Base-by-base conservation (phyloP, 2,113 vertebrate species). In the Spilogale gracilis region DNA sequence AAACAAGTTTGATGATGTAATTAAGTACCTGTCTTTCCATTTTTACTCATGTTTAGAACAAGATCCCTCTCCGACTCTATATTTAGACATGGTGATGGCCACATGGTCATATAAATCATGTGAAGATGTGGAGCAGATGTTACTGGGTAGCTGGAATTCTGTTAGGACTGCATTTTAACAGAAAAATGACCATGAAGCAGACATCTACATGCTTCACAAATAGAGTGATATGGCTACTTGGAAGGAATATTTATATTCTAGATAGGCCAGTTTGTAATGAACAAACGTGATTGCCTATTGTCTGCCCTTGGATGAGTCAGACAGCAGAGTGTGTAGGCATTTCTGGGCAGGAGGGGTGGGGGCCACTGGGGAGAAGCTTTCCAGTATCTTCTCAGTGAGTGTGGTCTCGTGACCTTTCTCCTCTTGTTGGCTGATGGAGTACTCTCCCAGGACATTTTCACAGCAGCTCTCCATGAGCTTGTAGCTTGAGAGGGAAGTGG, bases 281-380 rank as follows among this genome's bases (percentile, higher is more conserved):
- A 2, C 58, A 97, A 97, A 96, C 63, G 63, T 97, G 98, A 88
- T 88, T 67, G 95, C 94, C 80, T 92, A 83, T 63, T 95, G 89
- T 95, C 97, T 98, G 93, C 96, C 96, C 94, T 96, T 11, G 9
- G 90, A 84, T 98, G 98, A 98, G 90, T 98, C 98, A 98, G 96
- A 27, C 71, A 20, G 54, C 21, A 1, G 80, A 65, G 65, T 5
- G 23, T 1, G 23, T 17, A 95, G 80, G 85, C 74, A 78, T 91
- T 96, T 97, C 65, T 27, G 1, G 84, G 45, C 10, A 1, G 38
- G 30, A 54, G 61, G 10, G 45, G 16, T 92, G 85, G 2, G 3
- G 84, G 83, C 89, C 94, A 13, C 1, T 2, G 58, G 52, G 63
- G n/a, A 52, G 95, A 93, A 95, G 61, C 45, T 80, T 98, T 98